Percentiles rank a stretch among this genome's conserved stretches.
These are phyloP conservation scores for Eleginops maclovinus DNA, from an alignment of 2,113 vertebrate species.

Conservation along the genomic window DNA sequence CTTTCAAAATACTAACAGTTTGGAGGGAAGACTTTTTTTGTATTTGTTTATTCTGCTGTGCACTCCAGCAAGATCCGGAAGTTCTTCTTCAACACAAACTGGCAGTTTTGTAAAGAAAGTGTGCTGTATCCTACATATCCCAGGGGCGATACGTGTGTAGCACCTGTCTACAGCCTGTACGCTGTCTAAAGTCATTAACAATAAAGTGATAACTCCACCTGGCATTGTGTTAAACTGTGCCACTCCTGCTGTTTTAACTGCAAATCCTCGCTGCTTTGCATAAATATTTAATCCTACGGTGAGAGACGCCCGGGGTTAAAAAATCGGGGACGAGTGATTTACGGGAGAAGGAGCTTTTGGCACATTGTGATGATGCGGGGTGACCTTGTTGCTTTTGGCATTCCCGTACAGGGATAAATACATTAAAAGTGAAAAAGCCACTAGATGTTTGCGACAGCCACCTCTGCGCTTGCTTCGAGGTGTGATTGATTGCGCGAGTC, in stretches of 20 bases:
- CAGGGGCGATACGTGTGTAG: neutral
- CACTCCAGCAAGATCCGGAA: neutral
- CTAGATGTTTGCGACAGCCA: conserved; percentile 52
- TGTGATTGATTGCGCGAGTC: conserved; percentile 74
- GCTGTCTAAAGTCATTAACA: conserved; percentile 44
- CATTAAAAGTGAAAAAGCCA: conserved; percentile 60
- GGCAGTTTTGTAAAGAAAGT: conserved; percentile 21
- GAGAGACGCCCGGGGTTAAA: conserved; percentile 50
- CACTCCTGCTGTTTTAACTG: conserved; percentile 41
- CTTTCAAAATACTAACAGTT: too few relatives aligned
- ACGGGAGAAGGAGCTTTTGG: conserved; percentile 54
- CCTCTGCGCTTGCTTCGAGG: conserved; percentile 56
- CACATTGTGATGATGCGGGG: conserved; percentile 55
- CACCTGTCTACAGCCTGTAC: conserved; percentile 9
- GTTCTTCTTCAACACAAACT: neutral
- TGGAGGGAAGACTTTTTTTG: too few relatives aligned
- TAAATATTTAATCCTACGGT: conserved; percentile 61
- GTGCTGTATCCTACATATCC: neutral
- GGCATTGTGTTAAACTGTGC: conserved; percentile 49
- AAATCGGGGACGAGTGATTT: conserved; percentile 47
- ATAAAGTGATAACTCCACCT: conserved; percentile 49
- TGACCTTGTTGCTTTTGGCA: conserved; percentile 74
- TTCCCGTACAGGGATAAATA: conserved; percentile 66
- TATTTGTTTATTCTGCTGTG: neutral
- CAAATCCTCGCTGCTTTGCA: conserved; percentile 28